These are phyloP conservation scores for Temnopleurus reevesii DNA, from an alignment of 53 echinoderm and acorn worm species.

Conservation along the genomic window DNA sequence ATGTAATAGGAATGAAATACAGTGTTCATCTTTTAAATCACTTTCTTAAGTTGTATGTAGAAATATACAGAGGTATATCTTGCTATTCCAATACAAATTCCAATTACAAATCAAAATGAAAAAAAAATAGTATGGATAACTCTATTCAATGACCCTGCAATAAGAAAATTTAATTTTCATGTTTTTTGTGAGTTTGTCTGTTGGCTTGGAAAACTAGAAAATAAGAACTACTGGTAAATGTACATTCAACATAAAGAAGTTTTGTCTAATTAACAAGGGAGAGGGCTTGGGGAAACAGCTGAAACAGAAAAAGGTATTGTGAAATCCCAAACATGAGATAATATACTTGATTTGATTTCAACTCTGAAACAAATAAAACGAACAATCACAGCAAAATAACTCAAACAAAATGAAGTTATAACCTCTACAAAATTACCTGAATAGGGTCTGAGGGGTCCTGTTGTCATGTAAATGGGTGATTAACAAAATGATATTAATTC, in stretches of 20 bases:
- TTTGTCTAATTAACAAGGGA: not conserved
- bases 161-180: too few relatives aligned
- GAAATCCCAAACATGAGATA: not conserved
- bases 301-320: not conserved
- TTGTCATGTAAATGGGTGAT: not conserved
- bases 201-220: too few relatives aligned
- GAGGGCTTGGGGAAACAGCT: not conserved
- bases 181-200: too few relatives aligned
- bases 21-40: too few relatives aligned
- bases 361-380: not conserved
- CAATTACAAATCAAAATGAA: too few relatives aligned
- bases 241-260: not conserved
- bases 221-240: too few relatives aligned
- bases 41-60: too few relatives aligned
- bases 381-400: not conserved
- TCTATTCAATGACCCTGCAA: too few relatives aligned
- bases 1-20: too few relatives aligned
- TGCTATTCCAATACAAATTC: too few relatives aligned
- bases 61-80: too few relatives aligned
- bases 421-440: constrained; percentile 48
- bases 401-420: not conserved
- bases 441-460: constrained; percentile 62
- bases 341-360: not conserved
- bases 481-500: constrained; percentile 1
- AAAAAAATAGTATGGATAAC: too few relatives aligned